A percentile compares a stretch with the other conserved stretches of the same genome.
These are phyloP conservation scores for Lepus oiostolus DNA, from an alignment of 2,797 vertebrate species.

Conservation along the genomic window DNA sequence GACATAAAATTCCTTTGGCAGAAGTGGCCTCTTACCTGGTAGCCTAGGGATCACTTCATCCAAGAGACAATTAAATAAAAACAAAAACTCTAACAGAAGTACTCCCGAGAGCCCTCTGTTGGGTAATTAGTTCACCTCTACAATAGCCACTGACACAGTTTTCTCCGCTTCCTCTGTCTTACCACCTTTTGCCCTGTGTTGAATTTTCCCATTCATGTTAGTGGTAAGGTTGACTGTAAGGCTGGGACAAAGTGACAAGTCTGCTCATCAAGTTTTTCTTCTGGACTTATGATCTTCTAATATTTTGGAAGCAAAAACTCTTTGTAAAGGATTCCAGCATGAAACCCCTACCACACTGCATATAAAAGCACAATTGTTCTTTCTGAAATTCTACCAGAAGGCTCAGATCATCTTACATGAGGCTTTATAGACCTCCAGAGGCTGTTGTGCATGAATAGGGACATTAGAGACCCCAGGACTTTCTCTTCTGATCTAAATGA, in stretches of 20 bases:
- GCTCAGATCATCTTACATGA: neutral
- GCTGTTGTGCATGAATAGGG: neutral
- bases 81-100: neutral
- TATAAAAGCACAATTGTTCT: neutral
- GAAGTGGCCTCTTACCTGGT: neutral
- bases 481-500: neutral
- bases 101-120: neutral
- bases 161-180: neutral
- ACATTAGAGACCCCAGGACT: neutral
- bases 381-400: neutral
- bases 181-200: neutral
- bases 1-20: neutral
- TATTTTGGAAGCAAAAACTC: neutral
- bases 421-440: neutral
- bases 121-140: neutral
- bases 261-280: neutral
- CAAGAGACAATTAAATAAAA: neutral
- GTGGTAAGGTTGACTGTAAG: neutral
- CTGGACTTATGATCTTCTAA: neutral
- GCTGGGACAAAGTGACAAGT: neutral
- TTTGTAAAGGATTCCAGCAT: neutral
- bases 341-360: neutral
- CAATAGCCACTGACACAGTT: neutral
- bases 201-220: neutral
- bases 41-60: neutral